Evolutionary conservation across 37 sponge, comb jelly and placozoan species (phyloP).

Genomic region (Amphimedon queenslandica): DNA sequence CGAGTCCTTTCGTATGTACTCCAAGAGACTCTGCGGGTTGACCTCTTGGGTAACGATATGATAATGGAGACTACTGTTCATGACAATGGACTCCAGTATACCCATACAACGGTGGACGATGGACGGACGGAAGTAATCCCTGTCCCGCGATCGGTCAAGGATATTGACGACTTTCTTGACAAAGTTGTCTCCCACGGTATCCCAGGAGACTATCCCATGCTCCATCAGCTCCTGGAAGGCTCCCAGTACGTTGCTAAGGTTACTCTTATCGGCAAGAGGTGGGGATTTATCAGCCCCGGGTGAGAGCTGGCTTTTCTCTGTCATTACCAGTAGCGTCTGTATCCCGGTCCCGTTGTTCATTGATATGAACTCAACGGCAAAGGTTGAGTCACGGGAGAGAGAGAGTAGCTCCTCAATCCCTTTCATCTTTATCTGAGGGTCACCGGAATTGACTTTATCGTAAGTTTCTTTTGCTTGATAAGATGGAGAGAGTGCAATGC

Average conservation of each 20-base stretch:
- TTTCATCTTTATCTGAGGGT: slow-evolving; percentile 3
- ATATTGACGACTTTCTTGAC: slow-evolving; percentile 76
- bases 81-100: slow-evolving; percentile 71
- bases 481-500: slow-evolving; percentile 51
- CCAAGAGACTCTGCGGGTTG: slow-evolving; percentile 29
- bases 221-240: slow-evolving; percentile 86
- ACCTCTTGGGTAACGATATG: slow-evolving; percentile 35
- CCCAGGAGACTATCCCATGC: slow-evolving; percentile 84
- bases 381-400: slow-evolving; percentile 49
- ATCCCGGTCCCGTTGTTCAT: slow-evolving; percentile 41
- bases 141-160: slow-evolving; percentile 37
- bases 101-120: slow-evolving; percentile 51
- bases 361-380: slow-evolving; percentile 65
- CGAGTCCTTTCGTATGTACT: slow-evolving; percentile 9
- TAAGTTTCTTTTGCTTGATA: slow-evolving; percentile 43
- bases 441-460: slow-evolving; percentile 20
- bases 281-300: no score
- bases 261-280: slow-evolving; percentile 18
- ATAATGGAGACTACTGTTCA: slow-evolving; percentile 53
- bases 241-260: slow-evolving; percentile 38
- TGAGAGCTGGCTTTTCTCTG: slow-evolving; percentile 31
- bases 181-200: slow-evolving; percentile 59
- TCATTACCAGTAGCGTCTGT: slow-evolving; percentile 28
- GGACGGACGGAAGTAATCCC: slow-evolving; percentile 28
- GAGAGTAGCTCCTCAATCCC: slow-evolving; percentile 30